Evolutionary conservation across 64 coral and sea anemone genomes (phyloP), one percentile per base, ranked within the genome.

Genomic region (Platygyra sinensis): DNA sequence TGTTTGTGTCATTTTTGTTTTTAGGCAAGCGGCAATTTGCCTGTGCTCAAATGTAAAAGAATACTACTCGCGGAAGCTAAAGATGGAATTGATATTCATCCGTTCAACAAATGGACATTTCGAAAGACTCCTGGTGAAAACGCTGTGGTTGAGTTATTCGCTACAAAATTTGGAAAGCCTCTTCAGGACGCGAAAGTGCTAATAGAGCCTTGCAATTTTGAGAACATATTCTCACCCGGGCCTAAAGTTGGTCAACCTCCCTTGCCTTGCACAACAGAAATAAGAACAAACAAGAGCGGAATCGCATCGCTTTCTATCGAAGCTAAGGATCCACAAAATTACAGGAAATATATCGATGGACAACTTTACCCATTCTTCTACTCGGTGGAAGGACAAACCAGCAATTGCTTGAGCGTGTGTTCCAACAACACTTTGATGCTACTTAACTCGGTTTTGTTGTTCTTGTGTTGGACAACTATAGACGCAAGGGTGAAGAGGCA

Each of bases 71-170:
- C 90, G 36, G 94, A 96, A 55, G 80, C 64, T 55, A 5, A 54
- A 15, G 87, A 96, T 65, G 94, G 90, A 28, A 29, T 93, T 67
- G 87, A 92, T 80, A 84, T 93, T 62, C 94, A 92, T 30, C 94
- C 94, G 28, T 87, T 62, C 39, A 69, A 57, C 18, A 24, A 88
- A 2, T 96, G 94, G 90, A 88, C 87, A 19, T 88, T 96, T 64
- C 81, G 87, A 51, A 89, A 80, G 62, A 82, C 89, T 30, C 80
- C 94, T 0, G 74, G 49, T 62, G 81, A 96, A 14, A 18, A 1
- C 28, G 81, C 72, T 12, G 18, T 19, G 17, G 67, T 96, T 38
- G 30, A 86, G 19, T 62, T 92, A 6, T 62, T 96, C 79, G 94
- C 88, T 20, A 96, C 94, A 18, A 79, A 42, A 6, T 96, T 93